Evolutionary conservation across 2,113 vertebrate species (phyloP).

Genomic region (Lucifuga dentata): DNA sequence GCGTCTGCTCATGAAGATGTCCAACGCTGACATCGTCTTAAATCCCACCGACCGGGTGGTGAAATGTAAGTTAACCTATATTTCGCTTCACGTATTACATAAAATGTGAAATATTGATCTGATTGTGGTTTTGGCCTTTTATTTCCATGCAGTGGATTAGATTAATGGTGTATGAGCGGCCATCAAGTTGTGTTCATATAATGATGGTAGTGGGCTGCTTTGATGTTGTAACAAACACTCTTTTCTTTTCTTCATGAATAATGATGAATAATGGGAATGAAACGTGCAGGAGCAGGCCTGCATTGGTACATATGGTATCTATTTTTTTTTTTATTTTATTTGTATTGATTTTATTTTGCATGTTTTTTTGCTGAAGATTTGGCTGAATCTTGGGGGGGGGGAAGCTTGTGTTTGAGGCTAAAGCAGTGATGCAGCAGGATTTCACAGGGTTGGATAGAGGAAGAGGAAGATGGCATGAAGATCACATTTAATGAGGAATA

Average conservation of each 20-base stretch:
- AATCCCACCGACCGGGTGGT: constrained; percentile 86
- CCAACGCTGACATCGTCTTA: constrained; percentile 87
- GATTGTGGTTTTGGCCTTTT: constrained; percentile 32
- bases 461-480: constrained; percentile 60
- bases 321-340: constrained; percentile 27
- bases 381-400: constrained; percentile 32
- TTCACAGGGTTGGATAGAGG: constrained; percentile 69
- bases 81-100: constrained; percentile 53
- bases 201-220: constrained; percentile 55
- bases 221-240: constrained; percentile 73
- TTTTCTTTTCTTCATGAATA: constrained; percentile 47
- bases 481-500: constrained; percentile 63
- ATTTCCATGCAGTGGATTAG: constrained; percentile 43
- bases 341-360: constrained; percentile 30
- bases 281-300: constrained; percentile 11
- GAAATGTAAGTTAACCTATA: constrained; percentile 82
- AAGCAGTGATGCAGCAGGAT: constrained; percentile 88
- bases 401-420: constrained; percentile 70
- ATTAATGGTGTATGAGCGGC: constrained; percentile 43
- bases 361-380: constrained; percentile 36
- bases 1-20: constrained; percentile 88
- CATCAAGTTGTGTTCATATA: constrained; percentile 58
- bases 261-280: constrained; percentile 8
- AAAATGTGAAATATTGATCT: constrained; percentile 52
- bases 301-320: neutral